Conservation (phyloP, 2,888 invertebrate species). For the Antheraea assamensis region DNA sequence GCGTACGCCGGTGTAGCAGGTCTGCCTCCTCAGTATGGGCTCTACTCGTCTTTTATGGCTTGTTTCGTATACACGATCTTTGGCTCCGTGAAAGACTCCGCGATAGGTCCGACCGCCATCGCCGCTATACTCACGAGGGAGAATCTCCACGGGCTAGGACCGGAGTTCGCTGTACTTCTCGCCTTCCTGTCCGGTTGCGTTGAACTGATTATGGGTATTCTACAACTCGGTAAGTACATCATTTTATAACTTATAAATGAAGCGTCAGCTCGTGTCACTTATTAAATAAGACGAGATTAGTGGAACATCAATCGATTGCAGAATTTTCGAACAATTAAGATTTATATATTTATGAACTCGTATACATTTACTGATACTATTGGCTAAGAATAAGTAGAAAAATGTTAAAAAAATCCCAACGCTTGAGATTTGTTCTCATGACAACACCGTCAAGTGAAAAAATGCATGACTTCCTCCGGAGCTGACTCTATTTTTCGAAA, state of each 20-base stretch:
- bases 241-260: background rate
- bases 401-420: too few species aligned
- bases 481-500: background rate
- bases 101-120: constrained; percentile 93
- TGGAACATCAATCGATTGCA: background rate
- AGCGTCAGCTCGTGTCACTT: background rate
- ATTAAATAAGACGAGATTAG: background rate
- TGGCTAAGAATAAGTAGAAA: too few species aligned
- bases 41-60: constrained; percentile 97
- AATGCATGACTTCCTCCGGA: background rate
- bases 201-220: constrained; percentile 86
- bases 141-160: constrained; percentile 86
- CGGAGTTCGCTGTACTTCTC: constrained; percentile 87
- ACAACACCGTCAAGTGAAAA: background rate
- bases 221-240: constrained; percentile 85
- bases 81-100: constrained; percentile 87
- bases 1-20: constrained; percentile 92
- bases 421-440: background rate
- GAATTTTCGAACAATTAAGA: too few species aligned
- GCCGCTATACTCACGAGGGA: constrained; percentile 90
- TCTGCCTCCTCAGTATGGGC: constrained; percentile 89
- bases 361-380: too few species aligned
- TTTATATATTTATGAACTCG: too few species aligned
- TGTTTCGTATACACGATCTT: constrained; percentile 95
- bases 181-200: constrained; percentile 88